Evolutionary conservation across 1,140 invertebrate species (phyloP).

Genomic region (Lepidotrigona ventralis): DNA sequence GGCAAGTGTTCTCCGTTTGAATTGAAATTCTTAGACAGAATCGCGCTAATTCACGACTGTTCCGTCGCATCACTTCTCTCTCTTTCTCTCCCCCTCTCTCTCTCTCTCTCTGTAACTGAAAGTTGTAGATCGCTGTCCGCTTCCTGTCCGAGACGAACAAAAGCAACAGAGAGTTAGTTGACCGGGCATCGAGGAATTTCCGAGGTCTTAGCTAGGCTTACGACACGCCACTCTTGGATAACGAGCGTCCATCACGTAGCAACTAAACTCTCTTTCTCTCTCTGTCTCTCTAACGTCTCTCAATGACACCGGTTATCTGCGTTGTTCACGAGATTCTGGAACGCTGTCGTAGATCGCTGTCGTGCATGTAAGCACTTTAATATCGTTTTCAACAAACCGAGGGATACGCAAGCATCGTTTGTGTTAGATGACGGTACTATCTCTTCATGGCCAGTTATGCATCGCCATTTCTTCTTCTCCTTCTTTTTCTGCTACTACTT

Average conservation of each 20-base stretch:
- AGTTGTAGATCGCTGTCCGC: conserved; percentile 2
- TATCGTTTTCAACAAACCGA: conserved; percentile 28
- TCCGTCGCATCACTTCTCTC: background rate
- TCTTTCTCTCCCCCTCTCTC: too few species aligned
- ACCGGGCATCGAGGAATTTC: conserved; percentile 16
- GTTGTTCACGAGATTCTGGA: conserved; percentile 3
- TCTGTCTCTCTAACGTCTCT: background rate
- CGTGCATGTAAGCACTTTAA: conserved; percentile 50
- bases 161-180: conserved; percentile 30
- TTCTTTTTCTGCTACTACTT: background rate
- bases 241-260: conserved; percentile 23
- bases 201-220: background rate
- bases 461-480: conserved; percentile 27
- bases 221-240: background rate
- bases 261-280: background rate
- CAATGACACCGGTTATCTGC: background rate
- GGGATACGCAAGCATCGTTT: conserved; percentile 36
- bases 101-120: background rate
- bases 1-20: background rate
- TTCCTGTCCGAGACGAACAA: conserved; percentile 12
- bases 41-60: background rate
- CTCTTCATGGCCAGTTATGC: conserved; percentile 33
- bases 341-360: background rate
- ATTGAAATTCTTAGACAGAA: background rate
- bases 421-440: conserved; percentile 16